Percentiles rank a stretch among this genome's conserved stretches.
Evolutionary conservation across 2,888 invertebrate genomes (phyloP).

Genomic region (Drosophila prolongata): DNA sequence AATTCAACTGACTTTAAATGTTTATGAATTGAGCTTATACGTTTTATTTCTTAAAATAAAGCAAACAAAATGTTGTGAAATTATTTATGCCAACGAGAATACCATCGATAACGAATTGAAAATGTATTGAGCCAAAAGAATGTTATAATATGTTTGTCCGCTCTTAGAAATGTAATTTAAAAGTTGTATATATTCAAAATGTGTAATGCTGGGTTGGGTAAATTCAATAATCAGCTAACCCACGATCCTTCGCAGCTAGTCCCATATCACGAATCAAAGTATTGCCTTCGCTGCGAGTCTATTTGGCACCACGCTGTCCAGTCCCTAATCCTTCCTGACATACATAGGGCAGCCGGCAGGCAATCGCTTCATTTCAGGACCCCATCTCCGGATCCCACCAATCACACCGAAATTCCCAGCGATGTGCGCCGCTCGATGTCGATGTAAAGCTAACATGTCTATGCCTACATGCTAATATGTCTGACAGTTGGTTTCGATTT

Average conservation of each 20-base stretch:
- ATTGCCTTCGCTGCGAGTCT: neutral
- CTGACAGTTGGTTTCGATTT: slow-evolving; percentile 75
- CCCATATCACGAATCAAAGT: slow-evolving; percentile 4
- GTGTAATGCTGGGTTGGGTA: neutral
- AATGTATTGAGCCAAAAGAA: no score
- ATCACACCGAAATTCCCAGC: slow-evolving; percentile 31
- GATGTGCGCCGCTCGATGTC: slow-evolving; percentile 24
- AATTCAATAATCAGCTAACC: neutral
- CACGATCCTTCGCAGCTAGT: neutral
- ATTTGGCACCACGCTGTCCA: slow-evolving; percentile 22
- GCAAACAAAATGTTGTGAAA: no score
- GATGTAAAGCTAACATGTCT: slow-evolving; percentile 55
- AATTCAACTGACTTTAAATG: neutral
- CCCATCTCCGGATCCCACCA: slow-evolving; percentile 11
- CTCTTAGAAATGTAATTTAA: no score
- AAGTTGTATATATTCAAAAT: no score
- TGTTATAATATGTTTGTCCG: no score
- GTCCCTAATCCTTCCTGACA: slow-evolving; percentile 33
- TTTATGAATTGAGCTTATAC: neutral
- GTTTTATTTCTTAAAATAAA: neutral
- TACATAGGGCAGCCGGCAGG: slow-evolving; percentile 24
- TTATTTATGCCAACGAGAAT: no score
- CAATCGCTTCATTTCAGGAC: slow-evolving; percentile 39
- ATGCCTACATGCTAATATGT: slow-evolving; percentile 75
- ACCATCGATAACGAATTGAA: no score